phyloP scores from a whole-genome alignment of 1,140 invertebrate genomes.

The Drosophila funebris region DNA sequence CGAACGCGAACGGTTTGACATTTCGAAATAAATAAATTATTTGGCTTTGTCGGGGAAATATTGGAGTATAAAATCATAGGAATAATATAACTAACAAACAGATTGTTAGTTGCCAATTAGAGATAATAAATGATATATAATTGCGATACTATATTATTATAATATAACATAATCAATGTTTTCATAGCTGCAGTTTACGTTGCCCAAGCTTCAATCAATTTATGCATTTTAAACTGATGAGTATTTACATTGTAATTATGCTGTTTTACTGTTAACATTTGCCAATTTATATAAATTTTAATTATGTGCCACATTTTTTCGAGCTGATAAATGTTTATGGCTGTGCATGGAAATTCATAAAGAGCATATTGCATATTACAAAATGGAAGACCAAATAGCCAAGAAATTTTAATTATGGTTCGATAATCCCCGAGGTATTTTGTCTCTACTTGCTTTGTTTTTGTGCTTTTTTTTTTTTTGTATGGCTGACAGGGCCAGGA shows the following conservation, averaged over 20 bases:
- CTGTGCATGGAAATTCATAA: neutral
- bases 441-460: conserved; percentile 1
- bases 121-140: too few species aligned
- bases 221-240: neutral
- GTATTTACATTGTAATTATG: conserved; percentile 13
- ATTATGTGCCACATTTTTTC: neutral
- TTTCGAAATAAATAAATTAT: neutral
- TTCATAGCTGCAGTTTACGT: neutral
- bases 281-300: conserved; percentile 5
- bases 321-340: conserved; percentile 6
- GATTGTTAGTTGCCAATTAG: too few species aligned
- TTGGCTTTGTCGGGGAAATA: neutral
- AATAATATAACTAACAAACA: too few species aligned
- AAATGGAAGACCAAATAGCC: conserved; percentile 16
- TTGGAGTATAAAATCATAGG: too few species aligned
- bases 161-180: too few species aligned
- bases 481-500: neutral
- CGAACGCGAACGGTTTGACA: neutral
- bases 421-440: conserved; percentile 20
- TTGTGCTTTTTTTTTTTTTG: conserved; percentile 6
- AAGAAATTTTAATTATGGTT: conserved; percentile 35
- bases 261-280: neutral
- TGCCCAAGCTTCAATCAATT: neutral
- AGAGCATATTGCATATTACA: neutral
- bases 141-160: too few species aligned